These are phyloP conservation scores for Tautogolabrus adspersus DNA, from an alignment of 2,113 vertebrate species.

Conservation along the genomic window DNA sequence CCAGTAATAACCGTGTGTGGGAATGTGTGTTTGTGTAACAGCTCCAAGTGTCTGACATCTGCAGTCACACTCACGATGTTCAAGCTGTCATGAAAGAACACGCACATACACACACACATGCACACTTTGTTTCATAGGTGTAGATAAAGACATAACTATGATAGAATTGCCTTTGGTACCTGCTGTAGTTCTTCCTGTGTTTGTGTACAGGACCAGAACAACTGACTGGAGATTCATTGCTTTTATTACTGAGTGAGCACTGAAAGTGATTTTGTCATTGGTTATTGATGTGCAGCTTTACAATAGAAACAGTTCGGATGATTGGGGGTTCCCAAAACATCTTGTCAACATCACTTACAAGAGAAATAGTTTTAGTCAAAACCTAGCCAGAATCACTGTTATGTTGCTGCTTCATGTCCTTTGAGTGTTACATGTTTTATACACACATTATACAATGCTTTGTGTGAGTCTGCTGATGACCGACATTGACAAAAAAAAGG, in stretches of 20 bases:
- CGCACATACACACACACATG: neutral
- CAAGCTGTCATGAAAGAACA: neutral
- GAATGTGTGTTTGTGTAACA: conserved; percentile 28
- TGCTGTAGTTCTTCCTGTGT: neutral
- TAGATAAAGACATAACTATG: conserved; percentile 9
- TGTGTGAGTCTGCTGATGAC: neutral
- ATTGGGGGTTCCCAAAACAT: conserved; percentile 3
- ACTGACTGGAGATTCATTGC: neutral
- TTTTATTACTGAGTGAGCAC: neutral
- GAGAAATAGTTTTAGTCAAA: neutral
- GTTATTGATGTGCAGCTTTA: conserved; percentile 24
- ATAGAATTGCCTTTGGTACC: neutral
- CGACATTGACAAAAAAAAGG: neutral
- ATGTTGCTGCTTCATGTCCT: neutral
- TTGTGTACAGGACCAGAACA: conserved; percentile 7
- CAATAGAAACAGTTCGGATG: neutral
- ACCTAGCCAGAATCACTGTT: neutral
- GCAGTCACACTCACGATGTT: conserved; percentile 17
- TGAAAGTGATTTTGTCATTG: conserved; percentile 7
- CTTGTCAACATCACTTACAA: conserved; percentile 5
- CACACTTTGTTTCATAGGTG: neutral
- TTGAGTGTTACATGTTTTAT: neutral
- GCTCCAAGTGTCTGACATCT: conserved; percentile 20
- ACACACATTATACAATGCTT: neutral
- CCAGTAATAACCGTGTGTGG: neutral